phyloP scores from a whole-genome alignment of 2,113 vertebrate species.

The Hiodon alosoides region DNA sequence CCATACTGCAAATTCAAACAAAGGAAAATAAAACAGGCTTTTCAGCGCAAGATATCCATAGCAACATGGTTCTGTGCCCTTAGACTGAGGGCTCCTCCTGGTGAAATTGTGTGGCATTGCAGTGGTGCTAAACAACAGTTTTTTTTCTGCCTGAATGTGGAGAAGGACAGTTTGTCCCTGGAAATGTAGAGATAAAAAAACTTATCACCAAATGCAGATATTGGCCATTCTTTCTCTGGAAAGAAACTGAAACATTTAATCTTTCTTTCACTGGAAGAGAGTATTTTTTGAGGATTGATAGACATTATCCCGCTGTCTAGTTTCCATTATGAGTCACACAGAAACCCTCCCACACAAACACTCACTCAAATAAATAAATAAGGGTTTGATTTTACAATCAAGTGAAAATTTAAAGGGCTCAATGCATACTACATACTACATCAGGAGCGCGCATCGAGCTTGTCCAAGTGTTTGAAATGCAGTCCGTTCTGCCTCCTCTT shows the following conservation, averaged over 20 bases:
- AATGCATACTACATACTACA: not conserved
- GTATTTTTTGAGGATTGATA: not conserved
- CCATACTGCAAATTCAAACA: not conserved
- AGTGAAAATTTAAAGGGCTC: conserved; percentile 10
- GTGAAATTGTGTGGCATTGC: conserved; percentile 4
- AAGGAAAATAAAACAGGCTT: conserved; percentile 1
- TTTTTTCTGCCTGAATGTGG: not conserved
- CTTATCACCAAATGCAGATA: not conserved
- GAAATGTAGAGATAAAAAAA: not conserved
- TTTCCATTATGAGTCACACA: not conserved
- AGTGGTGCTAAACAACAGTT: not conserved
- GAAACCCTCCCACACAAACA: not conserved
- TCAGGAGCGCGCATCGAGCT: not conserved
- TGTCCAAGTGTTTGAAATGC: conserved; percentile 10
- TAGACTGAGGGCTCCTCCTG: conserved; percentile 26
- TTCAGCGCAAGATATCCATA: not conserved
- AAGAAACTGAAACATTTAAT: not conserved
- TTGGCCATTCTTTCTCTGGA: too few species aligned
- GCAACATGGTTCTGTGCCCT: not conserved
- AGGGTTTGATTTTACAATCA: not conserved
- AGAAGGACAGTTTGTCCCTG: not conserved
- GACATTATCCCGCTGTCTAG: not conserved
- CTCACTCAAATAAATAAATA: not conserved
- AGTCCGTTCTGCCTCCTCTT: not conserved
- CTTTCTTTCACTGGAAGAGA: not conserved